Evolutionary conservation across 2,113 vertebrate genomes (phyloP), one percentile per base, ranked within the genome.

Genomic region (Bubo blakistoni): DNA sequence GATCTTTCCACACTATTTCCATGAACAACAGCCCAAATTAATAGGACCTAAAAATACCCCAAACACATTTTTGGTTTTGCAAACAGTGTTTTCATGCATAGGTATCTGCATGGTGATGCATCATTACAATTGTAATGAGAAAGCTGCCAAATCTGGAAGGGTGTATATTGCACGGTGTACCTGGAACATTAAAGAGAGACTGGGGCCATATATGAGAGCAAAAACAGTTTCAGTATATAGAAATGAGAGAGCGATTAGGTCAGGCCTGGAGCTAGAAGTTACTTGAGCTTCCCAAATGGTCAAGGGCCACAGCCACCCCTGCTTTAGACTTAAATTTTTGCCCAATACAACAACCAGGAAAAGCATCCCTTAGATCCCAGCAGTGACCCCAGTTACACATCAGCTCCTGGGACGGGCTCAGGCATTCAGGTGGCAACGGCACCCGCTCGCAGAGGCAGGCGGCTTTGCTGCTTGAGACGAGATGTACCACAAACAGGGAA

Each of bases 401-500:
- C 25, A 49, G 79, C 51, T 40, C 26, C 55, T 71, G 62, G 4
- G 67, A 57, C 46, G 59, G 79, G 79, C 25, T 86, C 86, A 93
- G 81, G 87, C 92, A 76, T 88, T 91, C 1, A 24, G 51, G 66
- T 88, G 17, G 51, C 71, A 91, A 63, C 82, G 32, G 62, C 67
- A 77, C 11, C 25, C 54, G 26, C 57, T 34, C 2, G 1, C 26
- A 3, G 63, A 71, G 24, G 61, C 2, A 4, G 58, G 74, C 13
- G 20, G 29, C 46, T 67, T 26, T 76, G 66, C 80, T 81, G 73
- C 88, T 69, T 40, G 78, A 88, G 70, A 90, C 2, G 24, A 88
- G 69, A 79, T 80, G 86, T 85, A 77, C 93, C 92, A 44, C 81
- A 96, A 96, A 78, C 83, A 86, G 87, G 81, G 92, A 96, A 96